These are phyloP conservation scores for Ptyas mucosa DNA, from an alignment of 2,113 vertebrate genomes.

Conservation along the genomic window DNA sequence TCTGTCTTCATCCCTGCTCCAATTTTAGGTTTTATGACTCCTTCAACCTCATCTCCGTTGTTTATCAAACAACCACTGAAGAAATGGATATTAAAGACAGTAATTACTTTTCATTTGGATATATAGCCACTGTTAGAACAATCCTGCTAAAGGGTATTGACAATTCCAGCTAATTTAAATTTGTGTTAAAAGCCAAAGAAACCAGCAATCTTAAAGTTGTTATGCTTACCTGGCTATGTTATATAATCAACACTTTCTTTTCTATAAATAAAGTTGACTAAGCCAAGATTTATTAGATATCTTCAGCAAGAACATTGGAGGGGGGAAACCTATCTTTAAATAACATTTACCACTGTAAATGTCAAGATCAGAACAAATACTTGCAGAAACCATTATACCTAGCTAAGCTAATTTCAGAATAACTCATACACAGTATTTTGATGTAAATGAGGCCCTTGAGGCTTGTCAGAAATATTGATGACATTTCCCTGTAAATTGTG, in stretches of 20 bases:
- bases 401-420: conserved; percentile 33
- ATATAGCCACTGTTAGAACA: conserved; percentile 18
- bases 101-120: background rate
- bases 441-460: conserved; percentile 30
- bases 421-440: conserved; percentile 27
- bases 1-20: background rate
- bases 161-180: conserved; percentile 24
- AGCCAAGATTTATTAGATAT: conserved; percentile 48
- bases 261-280: conserved; percentile 16
- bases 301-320: conserved; percentile 41
- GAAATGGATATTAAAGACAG: background rate
- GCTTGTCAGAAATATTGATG: conserved; percentile 35
- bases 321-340: conserved; percentile 22
- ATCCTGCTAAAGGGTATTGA: background rate
- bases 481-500: background rate
- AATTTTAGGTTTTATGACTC: background rate
- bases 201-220: conserved; percentile 21
- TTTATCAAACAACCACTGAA: background rate
- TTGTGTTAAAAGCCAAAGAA: conserved; percentile 31
- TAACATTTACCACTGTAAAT: conserved; percentile 40
- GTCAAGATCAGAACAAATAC: conserved; percentile 39
- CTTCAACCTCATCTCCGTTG: background rate
- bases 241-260: conserved; percentile 36
- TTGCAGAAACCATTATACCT: conserved; percentile 8
- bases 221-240: conserved; percentile 34